Evolutionary conservation across 2,888 invertebrate genomes (phyloP), one percentile per base, ranked within the genome.

Genomic region (Empis stercorea): DNA sequence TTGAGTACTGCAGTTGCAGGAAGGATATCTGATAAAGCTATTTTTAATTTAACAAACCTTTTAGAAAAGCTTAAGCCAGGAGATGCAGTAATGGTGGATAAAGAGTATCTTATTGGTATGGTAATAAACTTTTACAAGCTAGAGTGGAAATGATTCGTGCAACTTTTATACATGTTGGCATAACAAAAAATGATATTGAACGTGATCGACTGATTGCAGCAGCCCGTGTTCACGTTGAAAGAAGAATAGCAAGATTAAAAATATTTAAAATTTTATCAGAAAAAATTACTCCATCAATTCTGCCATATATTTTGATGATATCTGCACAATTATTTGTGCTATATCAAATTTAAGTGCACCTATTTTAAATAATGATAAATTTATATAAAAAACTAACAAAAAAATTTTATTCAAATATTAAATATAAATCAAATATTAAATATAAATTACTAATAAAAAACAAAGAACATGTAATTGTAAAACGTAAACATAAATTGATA

Each of bases 71-170:
- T n/a, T n/a, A n/a, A n/a, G n/a, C n/a, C n/a, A n/a, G n/a, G n/a
- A n/a, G n/a, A n/a, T n/a, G n/a, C n/a, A n/a, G n/a, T n/a, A n/a
- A n/a, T 46, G 42, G 46, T 46, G 14, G 34, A 36, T 36, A 37
- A 47, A 39, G 44, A 44, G 11, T 44, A 39, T 40, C 20, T 44
- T 14, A 47, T 47, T 15, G 44, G 32, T n/a, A n/a, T n/a, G n/a
- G n/a, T 15, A 32, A 44, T 20, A 44, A 47, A 23, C 39, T 47
- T 9, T 27, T 32, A 10, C 10, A 39, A 14, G 44, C 43, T 16
- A 44, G 47, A 30, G 23, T 47, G 17, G 44, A 47, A 27, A 42
- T 47, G 38, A 20, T 43, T 11, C 20, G 44, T n/a, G 40, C 44
- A 7, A 11, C 27, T 4, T 15, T 39, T 16, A 13, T 32, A 16